Percentiles rank a stretch among this genome's conserved stretches.
Conservation (phyloP, 1,140 invertebrate genomes). For the Megalonaias nervosa region DNA sequence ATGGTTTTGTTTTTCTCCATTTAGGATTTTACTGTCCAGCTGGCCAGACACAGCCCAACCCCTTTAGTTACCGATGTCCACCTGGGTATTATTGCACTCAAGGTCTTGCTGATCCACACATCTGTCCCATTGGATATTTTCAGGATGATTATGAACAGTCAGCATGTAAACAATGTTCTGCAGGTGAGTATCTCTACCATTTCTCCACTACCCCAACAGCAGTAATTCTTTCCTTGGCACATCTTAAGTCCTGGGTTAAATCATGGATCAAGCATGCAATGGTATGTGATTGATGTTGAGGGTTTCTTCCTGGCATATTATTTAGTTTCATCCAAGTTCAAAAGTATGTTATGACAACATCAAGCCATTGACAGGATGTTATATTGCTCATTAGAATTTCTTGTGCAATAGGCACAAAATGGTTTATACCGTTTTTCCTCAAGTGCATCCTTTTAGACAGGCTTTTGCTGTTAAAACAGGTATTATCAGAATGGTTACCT, state of each 20-base stretch:
- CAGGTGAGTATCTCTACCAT: conserved; percentile 38
- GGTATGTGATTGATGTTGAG: not conserved
- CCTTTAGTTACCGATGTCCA: conserved; percentile 59
- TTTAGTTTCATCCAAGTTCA: not conserved
- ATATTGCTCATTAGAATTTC: too few species aligned
- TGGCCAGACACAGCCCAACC: conserved; percentile 64
- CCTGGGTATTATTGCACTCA: conserved; percentile 58
- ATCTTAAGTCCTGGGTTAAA: not conserved
- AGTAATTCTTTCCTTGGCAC: too few species aligned
- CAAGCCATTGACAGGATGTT: not conserved
- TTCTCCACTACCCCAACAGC: too few species aligned
- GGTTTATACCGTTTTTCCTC: too few species aligned
- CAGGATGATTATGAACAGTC: conserved; percentile 57
- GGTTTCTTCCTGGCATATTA: not conserved
- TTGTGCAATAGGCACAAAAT: too few species aligned
- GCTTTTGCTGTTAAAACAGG: too few species aligned
- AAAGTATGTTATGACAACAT: not conserved
- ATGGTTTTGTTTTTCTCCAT: conserved; percentile 18
- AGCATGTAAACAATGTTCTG: conserved; percentile 57
- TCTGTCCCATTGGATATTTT: conserved; percentile 57
- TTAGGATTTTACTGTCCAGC: conserved; percentile 66
- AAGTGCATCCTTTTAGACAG: too few species aligned
- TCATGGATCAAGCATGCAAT: not conserved
- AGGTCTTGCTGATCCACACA: conserved; percentile 41
- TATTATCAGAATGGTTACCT: too few species aligned